Percentiles rank a stretch among this genome's conserved stretches.
phyloP scores from a whole-genome alignment of 2,888 invertebrate species.

The Eulithis prunata region DNA sequence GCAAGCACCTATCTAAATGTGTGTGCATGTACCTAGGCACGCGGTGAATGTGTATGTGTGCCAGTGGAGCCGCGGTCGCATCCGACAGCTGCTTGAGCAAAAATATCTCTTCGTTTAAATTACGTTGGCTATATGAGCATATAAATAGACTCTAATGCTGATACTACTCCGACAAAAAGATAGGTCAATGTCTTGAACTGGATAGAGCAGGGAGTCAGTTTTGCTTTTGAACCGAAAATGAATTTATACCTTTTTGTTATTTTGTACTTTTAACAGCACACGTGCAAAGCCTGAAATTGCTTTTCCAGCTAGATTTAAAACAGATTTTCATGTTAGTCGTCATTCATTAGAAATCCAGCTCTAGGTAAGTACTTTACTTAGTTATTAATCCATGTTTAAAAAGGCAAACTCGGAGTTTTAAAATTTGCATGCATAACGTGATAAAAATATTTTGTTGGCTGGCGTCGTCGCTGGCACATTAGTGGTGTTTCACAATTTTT shows the following conservation, averaged over 20 bases:
- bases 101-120: slow-evolving; percentile 73
- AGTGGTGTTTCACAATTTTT: slow-evolving; percentile 30
- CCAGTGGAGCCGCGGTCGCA: slow-evolving; percentile 64
- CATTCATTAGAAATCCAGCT: background rate
- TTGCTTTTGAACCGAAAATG: background rate
- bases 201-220: slow-evolving; percentile 47
- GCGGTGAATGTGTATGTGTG: slow-evolving; percentile 42
- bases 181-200: slow-evolving; percentile 79
- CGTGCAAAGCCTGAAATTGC: background rate
- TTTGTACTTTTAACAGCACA: background rate
- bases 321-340: too few relatives aligned
- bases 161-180: slow-evolving; percentile 63
- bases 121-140: slow-evolving; percentile 33
- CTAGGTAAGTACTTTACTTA: background rate
- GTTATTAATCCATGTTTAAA: background rate
- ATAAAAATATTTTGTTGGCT: slow-evolving; percentile 31
- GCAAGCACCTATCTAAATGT: slow-evolving; percentile 8
- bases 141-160: slow-evolving; percentile 57
- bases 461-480: slow-evolving; percentile 29
- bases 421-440: slow-evolving; percentile 11
- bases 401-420: background rate
- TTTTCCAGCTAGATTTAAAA: background rate
- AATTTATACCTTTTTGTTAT: background rate
- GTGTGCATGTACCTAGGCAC: slow-evolving; percentile 28
- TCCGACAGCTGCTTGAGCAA: slow-evolving; percentile 69